A percentile compares a stretch with the other conserved stretches of the same genome.
phyloP scores from a whole-genome alignment of 2,888 invertebrate genomes.

The Cryptophagus acutangulus region DNA sequence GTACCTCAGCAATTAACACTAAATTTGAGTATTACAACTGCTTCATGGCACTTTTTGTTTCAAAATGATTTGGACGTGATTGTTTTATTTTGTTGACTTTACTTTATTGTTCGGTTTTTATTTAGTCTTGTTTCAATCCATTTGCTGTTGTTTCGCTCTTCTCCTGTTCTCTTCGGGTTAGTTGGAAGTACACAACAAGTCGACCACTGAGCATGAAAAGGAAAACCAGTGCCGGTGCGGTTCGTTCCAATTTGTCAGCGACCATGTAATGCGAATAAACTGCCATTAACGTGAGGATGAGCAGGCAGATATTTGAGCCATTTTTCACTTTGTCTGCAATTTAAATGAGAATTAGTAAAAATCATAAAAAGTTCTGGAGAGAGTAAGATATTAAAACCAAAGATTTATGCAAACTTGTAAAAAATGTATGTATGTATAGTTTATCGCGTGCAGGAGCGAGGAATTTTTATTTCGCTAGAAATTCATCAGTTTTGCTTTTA shows the following conservation, averaged over 20 bases:
- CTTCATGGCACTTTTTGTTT: too few relatives aligned
- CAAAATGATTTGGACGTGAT: too few relatives aligned
- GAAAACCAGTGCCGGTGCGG: conserved; percentile 85
- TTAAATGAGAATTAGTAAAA: too few relatives aligned
- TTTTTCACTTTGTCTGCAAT: conserved; percentile 85
- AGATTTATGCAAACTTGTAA: too few relatives aligned
- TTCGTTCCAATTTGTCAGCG: conserved; percentile 86
- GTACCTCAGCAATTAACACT: too few relatives aligned
- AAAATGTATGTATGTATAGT: too few relatives aligned
- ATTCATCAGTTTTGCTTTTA: too few relatives aligned
- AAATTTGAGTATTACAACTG: too few relatives aligned
- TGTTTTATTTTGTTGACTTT: neutral
- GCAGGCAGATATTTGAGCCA: conserved; percentile 77
- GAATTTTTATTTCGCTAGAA: too few relatives aligned
- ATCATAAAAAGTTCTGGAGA: too few relatives aligned
- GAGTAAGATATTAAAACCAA: too few relatives aligned
- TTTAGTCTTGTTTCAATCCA: conserved; percentile 47
- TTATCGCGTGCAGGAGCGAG: too few relatives aligned
- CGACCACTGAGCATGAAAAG: conserved; percentile 88
- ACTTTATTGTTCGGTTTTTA: conserved; percentile 6
- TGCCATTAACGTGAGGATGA: conserved; percentile 80
- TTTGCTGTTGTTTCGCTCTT: conserved; percentile 39
- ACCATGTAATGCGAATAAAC: conserved; percentile 92
- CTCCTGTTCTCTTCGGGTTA: conserved; percentile 48
- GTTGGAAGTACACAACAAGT: conserved; percentile 74